These are phyloP conservation scores for Dicentrarchus labrax DNA, from an alignment of 2,113 vertebrate species.

Conservation along the genomic window DNA sequence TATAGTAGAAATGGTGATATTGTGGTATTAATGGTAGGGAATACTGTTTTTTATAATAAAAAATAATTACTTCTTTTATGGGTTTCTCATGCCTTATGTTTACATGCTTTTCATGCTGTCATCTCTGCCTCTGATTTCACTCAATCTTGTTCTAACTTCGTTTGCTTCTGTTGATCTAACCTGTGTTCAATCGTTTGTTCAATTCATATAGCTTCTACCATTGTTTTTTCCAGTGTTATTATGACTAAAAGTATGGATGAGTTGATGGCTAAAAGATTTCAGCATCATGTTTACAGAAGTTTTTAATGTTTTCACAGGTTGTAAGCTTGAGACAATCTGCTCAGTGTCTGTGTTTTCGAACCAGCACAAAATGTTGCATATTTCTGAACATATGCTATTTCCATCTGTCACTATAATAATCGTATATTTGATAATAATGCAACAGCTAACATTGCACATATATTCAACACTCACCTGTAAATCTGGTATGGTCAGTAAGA, in stretches of 20 bases:
- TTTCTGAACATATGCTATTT: not conserved
- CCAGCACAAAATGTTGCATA: not conserved
- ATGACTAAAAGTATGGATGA: not conserved
- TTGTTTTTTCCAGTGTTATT: too few relatives aligned
- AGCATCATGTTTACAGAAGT: not conserved
- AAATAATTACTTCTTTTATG: not conserved
- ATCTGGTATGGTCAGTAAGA: not conserved
- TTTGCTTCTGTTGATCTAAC: constrained; percentile 10
- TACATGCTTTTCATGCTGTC: not conserved
- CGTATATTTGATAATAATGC: not conserved
- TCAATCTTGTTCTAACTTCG: not conserved
- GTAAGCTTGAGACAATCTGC: not conserved
- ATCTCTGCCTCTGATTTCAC: not conserved
- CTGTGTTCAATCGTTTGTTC: not conserved
- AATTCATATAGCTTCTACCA: not conserved
- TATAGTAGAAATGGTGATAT: not conserved
- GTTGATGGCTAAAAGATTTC: not conserved
- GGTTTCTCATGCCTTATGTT: not conserved
- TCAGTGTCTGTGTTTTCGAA: not conserved
- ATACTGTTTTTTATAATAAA: not conserved
- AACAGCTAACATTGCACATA: not conserved
- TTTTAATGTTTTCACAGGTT: constrained; percentile 5
- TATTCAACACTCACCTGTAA: not conserved
- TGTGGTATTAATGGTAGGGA: not conserved
- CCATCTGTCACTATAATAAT: not conserved